Percentiles rank a stretch among this genome's conserved stretches.
Conservation (phyloP, 2,888 invertebrate species). For the Torymus tubicola region DNA sequence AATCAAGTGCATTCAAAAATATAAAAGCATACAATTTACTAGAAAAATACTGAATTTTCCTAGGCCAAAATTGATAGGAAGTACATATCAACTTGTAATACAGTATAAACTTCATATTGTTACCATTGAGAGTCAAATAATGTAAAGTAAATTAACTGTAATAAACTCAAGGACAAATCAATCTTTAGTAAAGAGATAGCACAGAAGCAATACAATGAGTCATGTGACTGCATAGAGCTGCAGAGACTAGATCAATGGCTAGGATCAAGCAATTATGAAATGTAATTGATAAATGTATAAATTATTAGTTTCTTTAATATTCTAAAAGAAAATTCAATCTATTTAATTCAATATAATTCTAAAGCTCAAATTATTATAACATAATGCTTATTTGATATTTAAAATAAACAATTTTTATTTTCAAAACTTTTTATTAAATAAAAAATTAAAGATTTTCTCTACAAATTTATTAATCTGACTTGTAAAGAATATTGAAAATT, state of each 20-base stretch:
- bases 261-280: constrained; percentile 27
- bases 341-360: no score
- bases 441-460: background rate
- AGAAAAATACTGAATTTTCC: no score
- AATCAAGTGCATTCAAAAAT: no score
- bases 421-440: background rate
- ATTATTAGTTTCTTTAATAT: background rate
- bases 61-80: constrained; percentile 39
- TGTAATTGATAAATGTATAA: constrained; percentile 21
- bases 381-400: no score
- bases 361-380: no score
- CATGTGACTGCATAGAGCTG: constrained; percentile 30
- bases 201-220: constrained; percentile 53
- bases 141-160: constrained; percentile 68
- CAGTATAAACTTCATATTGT: constrained; percentile 44
- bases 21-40: no score
- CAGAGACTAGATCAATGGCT: constrained; percentile 21
- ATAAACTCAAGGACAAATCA: constrained; percentile 70
- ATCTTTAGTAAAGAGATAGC: constrained; percentile 63
- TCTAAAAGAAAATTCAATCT: no score
- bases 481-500: background rate
- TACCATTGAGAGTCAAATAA: constrained; percentile 58
- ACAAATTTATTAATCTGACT: constrained; percentile 15
- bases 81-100: constrained; percentile 31
- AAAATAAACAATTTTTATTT: constrained; percentile 14